Evolutionary conservation across 2,888 invertebrate genomes (phyloP).

Genomic region (Lepetodrilus schrolli): DNA sequence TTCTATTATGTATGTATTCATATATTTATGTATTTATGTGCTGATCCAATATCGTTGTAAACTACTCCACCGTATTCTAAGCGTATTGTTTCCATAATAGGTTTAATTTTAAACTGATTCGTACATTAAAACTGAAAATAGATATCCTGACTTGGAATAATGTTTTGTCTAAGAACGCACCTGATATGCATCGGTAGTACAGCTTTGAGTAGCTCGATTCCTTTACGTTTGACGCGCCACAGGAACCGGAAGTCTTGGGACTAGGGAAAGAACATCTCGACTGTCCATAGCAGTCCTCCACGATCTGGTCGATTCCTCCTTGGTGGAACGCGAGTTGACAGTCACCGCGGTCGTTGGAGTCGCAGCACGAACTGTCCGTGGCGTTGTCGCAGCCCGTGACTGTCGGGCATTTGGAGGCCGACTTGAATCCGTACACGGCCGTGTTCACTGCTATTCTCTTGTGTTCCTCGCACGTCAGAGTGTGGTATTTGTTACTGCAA

Average conservation of each 20-base stretch:
- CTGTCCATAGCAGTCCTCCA: slow-evolving; percentile 19
- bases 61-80: too few species aligned
- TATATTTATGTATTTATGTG: too few species aligned
- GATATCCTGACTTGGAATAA: too few species aligned
- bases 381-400: neutral
- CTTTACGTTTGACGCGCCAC: neutral
- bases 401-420: neutral
- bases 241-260: slow-evolving; percentile 5
- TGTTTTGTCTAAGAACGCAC: too few species aligned
- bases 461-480: neutral
- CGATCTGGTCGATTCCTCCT: neutral
- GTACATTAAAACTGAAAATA: too few species aligned
- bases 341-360: neutral
- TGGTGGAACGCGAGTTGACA: slow-evolving; percentile 10
- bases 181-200: slow-evolving; percentile 20
- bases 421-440: slow-evolving; percentile 24
- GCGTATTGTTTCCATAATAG: too few species aligned
- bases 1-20: too few species aligned
- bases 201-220: slow-evolving; percentile 16
- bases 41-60: too few species aligned
- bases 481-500: slow-evolving; percentile 12
- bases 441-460: slow-evolving; percentile 20
- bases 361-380: slow-evolving; percentile 12
- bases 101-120: too few species aligned
- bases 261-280: slow-evolving; percentile 19